Percentiles rank a stretch among this genome's conserved stretches.
Conservation (phyloP, 1,140 invertebrate species). For the Drosophila saltans region DNA sequence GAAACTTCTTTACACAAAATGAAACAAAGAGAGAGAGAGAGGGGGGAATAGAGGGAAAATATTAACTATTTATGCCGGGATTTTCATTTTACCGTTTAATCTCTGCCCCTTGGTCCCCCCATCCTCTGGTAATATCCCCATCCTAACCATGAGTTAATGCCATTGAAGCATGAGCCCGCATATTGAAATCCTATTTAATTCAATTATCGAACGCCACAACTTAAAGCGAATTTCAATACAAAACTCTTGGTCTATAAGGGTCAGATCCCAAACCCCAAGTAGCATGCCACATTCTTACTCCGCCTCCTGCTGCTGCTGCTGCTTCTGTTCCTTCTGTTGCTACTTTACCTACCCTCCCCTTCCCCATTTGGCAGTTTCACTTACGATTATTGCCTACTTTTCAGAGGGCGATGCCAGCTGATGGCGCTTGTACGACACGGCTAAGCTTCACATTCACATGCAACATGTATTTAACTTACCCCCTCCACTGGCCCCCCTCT, state of each 20-base stretch:
- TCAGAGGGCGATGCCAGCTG: conserved; percentile 44
- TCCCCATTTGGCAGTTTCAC: conserved; percentile 54
- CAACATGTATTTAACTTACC: conserved; percentile 70
- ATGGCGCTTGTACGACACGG: conserved; percentile 70
- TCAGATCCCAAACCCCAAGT: conserved; percentile 17
- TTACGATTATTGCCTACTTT: conserved; percentile 79
- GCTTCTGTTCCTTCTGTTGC: conserved; percentile 8
- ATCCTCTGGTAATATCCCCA: neutral
- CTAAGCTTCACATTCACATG: conserved; percentile 75
- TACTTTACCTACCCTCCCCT: neutral
- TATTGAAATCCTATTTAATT: conserved; percentile 80
- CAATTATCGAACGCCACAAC: conserved; percentile 75
- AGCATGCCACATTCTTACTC: neutral
- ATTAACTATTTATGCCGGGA: conserved; percentile 3
- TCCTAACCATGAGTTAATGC: conserved; percentile 14
- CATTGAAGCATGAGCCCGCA: conserved; percentile 57
- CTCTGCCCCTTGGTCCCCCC: neutral
- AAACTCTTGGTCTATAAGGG: conserved; percentile 24
- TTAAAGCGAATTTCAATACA: conserved; percentile 70
- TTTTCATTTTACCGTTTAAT: conserved; percentile 11
- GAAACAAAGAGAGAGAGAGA: neutral
- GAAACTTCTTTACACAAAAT: neutral
- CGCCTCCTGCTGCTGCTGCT: neutral
- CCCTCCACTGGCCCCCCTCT: conserved; percentile 21
- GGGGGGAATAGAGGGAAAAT: neutral